Conservation (phyloP, 2,888 invertebrate genomes). For the Gisinianus flammeolus region DNA sequence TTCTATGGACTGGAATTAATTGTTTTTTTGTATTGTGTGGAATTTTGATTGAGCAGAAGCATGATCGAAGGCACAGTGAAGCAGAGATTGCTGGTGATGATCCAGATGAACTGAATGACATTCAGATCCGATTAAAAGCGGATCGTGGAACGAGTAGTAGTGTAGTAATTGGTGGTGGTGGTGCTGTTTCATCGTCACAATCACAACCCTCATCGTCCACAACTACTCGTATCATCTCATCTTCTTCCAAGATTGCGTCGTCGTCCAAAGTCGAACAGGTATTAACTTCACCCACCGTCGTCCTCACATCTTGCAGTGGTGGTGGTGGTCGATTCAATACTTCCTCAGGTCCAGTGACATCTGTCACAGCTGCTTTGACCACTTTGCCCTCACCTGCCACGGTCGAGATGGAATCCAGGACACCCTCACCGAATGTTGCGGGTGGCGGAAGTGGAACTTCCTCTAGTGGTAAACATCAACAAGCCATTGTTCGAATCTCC, state of each 20-base stretch:
- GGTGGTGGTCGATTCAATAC: constrained; percentile 48
- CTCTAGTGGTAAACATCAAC: constrained; percentile 41
- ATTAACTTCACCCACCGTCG: constrained; percentile 27
- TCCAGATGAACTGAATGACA: constrained; percentile 63
- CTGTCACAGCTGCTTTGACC: constrained; percentile 58
- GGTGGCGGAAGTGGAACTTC: constrained; percentile 4
- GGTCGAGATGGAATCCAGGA: constrained; percentile 58
- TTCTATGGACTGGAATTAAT: not conserved
- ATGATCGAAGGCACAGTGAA: constrained; percentile 54
- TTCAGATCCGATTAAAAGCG: constrained; percentile 61
- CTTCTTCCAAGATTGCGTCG: constrained; percentile 37
- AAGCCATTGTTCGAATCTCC: constrained; percentile 57
- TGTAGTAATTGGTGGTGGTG: constrained; percentile 23
- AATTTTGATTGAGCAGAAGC: constrained; percentile 50
- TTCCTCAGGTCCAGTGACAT: constrained; percentile 55
- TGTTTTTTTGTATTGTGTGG: not conserved
- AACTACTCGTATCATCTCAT: constrained; percentile 45
- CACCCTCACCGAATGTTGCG: constrained; percentile 51
- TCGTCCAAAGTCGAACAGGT: constrained; percentile 26
- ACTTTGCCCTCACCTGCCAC: constrained; percentile 58
- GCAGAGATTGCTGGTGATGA: constrained; percentile 60
- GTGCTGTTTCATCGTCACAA: constrained; percentile 46
- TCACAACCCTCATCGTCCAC: constrained; percentile 48
- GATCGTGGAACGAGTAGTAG: constrained; percentile 48
- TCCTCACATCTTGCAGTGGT: constrained; percentile 39